Conservation (phyloP, 1,140 invertebrate genomes). For the Xylocopa sonorina region DNA sequence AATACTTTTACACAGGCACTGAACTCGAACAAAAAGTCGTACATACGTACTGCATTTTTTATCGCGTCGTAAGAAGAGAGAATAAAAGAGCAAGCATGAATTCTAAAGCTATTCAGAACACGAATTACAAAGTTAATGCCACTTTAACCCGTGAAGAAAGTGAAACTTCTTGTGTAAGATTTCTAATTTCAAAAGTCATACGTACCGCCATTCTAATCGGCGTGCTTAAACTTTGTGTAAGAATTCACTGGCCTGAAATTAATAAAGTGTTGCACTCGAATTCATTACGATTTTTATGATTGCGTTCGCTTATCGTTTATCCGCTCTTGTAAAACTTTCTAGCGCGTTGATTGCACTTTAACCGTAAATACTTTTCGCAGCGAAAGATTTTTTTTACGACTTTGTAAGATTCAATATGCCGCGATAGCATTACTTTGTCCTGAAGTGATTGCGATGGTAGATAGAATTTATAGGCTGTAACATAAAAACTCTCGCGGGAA, state of each 20-base stretch:
- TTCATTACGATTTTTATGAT: not conserved
- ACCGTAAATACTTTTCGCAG: not conserved
- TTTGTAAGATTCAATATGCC: not conserved
- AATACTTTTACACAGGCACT: too few relatives aligned
- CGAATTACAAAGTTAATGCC: not conserved
- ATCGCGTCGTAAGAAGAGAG: not conserved
- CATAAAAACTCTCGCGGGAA: not conserved
- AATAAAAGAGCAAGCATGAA: not conserved
- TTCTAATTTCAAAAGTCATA: not conserved
- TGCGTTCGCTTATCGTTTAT: not conserved
- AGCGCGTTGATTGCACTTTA: not conserved
- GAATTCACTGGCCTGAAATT: too few relatives aligned
- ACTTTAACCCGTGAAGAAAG: not conserved
- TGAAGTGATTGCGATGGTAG: not conserved
- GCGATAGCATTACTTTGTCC: not conserved
- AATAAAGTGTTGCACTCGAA: not conserved
- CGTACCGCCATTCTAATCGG: too few relatives aligned
- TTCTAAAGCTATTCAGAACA: too few relatives aligned
- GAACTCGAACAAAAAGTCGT: too few relatives aligned
- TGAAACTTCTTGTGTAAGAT: not conserved
- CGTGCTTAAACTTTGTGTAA: too few relatives aligned
- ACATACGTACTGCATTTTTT: not conserved
- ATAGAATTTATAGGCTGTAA: slow-evolving; percentile 1
- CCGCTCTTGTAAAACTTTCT: not conserved
- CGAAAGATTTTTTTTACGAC: slow-evolving; percentile 4